phyloP scores from a whole-genome alignment of 1,140 invertebrate genomes.

The Physella acuta region DNA sequence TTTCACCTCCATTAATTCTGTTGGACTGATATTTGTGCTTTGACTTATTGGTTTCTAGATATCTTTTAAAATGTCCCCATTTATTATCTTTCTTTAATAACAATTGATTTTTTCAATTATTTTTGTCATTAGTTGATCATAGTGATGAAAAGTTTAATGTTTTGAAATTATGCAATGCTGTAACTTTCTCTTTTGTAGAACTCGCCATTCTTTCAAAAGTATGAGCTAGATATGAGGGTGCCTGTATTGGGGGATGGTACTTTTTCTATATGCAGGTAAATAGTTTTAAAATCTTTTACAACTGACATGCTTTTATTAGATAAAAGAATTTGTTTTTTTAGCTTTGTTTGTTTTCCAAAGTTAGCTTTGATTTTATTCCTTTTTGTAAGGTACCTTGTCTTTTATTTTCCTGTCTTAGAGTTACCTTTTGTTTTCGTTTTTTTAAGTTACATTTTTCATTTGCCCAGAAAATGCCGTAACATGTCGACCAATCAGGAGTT shows the following conservation, averaged over 20 bases:
- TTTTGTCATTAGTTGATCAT: too few species aligned
- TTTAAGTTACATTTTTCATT: conserved; percentile 16
- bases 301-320: background rate
- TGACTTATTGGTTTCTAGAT: too few species aligned
- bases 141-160: too few species aligned
- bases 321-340: background rate
- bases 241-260: conserved; percentile 82
- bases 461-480: conserved; percentile 73
- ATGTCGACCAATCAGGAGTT: conserved; percentile 72
- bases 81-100: too few species aligned
- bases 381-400: background rate
- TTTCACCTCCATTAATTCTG: too few species aligned
- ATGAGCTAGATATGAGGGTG: conserved; percentile 71
- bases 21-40: too few species aligned
- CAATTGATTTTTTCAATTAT: too few species aligned
- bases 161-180: too few species aligned
- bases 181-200: conserved; percentile 67
- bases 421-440: background rate
- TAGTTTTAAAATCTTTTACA: background rate
- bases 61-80: too few species aligned
- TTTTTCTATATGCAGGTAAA: conserved; percentile 77
- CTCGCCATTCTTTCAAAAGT: conserved; percentile 83
- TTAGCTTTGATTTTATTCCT: background rate
- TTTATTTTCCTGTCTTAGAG: background rate
- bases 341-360: background rate